Percentiles rank a stretch among this genome's conserved stretches.
These are phyloP conservation scores for Herpetotheres cachinnans DNA, from an alignment of 2,113 vertebrate genomes.

Conservation along the genomic window DNA sequence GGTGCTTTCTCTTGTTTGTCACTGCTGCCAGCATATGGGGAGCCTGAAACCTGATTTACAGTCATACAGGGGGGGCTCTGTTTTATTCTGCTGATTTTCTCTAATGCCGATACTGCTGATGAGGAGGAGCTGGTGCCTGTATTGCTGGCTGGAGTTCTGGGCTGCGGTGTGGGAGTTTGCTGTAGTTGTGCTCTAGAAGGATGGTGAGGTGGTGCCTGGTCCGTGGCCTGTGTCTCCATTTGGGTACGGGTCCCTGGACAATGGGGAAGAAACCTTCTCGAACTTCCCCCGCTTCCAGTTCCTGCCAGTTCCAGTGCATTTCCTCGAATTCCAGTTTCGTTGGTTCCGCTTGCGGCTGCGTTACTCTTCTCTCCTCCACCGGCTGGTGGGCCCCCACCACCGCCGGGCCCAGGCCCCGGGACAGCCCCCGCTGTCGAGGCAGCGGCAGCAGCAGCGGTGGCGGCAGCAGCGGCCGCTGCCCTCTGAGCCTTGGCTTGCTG, in stretches of 20 bases:
- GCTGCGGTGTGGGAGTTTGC: conserved; percentile 56
- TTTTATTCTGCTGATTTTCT: not conserved
- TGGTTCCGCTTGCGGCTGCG: conserved; percentile 5
- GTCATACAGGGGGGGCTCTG: not conserved
- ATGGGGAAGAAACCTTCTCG: conserved; percentile 68
- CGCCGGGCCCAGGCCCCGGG: conserved; percentile 84
- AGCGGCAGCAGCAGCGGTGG: conserved; percentile 61
- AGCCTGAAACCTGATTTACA: not conserved
- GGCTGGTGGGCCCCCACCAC: conserved; percentile 25
- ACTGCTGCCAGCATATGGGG: not conserved
- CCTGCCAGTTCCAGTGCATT: conserved; percentile 72
- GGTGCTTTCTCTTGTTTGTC: conserved; percentile 1
- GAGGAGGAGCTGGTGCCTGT: conserved; percentile 30
- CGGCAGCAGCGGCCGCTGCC: conserved; percentile 81
- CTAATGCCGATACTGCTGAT: conserved; percentile 28
- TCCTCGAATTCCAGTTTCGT: not conserved
- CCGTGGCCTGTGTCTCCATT: conserved; percentile 9
- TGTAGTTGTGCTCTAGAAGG: conserved; percentile 80
- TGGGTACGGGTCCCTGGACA: conserved; percentile 25
- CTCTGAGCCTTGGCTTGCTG: conserved; percentile 90
- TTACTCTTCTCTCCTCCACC: conserved; percentile 16
- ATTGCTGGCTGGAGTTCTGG: conserved; percentile 26
- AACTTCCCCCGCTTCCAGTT: conserved; percentile 79
- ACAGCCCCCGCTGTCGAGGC: conserved; percentile 74
- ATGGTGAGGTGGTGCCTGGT: conserved; percentile 45